Percentiles rank a stretch among this genome's conserved stretches.
Conservation (phyloP, 2,797 vertebrate species). For the Gambelia wislizenii region DNA sequence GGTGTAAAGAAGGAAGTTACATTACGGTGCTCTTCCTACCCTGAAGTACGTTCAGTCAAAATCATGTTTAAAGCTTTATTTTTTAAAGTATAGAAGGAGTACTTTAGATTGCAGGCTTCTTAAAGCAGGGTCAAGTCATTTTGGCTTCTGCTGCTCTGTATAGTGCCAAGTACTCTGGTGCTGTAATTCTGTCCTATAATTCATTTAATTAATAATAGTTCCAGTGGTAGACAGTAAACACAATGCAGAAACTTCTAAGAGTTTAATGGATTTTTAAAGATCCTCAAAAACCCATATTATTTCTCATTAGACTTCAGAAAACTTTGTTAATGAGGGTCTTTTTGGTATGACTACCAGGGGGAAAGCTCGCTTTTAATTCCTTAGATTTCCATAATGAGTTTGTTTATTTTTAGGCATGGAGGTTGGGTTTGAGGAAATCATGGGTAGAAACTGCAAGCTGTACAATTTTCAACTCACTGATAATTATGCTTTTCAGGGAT, state of each 20-base stretch:
- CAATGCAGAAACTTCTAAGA: neutral
- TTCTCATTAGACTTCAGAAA: neutral
- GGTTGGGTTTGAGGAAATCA: neutral
- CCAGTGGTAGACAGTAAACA: neutral
- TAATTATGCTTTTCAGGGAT: slow-evolving; percentile 22
- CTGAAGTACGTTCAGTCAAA: neutral
- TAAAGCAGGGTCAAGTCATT: neutral
- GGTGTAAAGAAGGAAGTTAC: neutral
- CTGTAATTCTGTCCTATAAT: neutral
- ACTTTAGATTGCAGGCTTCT: neutral
- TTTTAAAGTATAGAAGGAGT: neutral
- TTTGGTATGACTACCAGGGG: neutral
- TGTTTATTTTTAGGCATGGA: neutral
- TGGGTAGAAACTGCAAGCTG: neutral
- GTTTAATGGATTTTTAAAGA: neutral
- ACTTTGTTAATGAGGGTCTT: rapidly evolving
- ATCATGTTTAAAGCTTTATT: neutral
- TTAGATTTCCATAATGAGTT: neutral
- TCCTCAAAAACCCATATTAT: slow-evolving; percentile 16
- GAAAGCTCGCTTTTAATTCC: slow-evolving; percentile 12
- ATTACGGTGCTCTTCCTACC: neutral
- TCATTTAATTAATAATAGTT: neutral
- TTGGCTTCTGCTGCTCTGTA: neutral
- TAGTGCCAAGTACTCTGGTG: neutral
- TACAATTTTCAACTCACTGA: neutral